Percentiles rank a stretch among this genome's conserved stretches.
These are phyloP conservation scores for Climacteris rufus DNA, from an alignment of 2,113 vertebrate species.

Conservation along the genomic window DNA sequence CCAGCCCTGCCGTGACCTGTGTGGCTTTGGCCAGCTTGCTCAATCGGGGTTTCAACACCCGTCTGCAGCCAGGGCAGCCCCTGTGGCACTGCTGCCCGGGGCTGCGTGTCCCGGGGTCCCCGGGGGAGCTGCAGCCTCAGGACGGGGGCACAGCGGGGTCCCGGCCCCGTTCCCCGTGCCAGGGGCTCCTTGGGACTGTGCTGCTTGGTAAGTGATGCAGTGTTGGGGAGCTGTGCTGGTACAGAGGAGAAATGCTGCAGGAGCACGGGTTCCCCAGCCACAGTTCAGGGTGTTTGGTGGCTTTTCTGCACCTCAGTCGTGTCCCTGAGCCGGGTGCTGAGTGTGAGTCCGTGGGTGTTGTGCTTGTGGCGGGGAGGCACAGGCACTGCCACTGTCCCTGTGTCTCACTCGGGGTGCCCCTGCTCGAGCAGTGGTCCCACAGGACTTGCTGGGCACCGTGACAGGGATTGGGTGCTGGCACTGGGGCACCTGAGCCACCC, in stretches of 20 bases:
- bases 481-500: not conserved
- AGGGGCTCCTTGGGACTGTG: fast-evolving
- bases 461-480: not conserved
- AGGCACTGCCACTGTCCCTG: fast-evolving
- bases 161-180: fast-evolving
- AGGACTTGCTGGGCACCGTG: not conserved
- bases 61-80: not conserved
- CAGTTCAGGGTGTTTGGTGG: fast-evolving
- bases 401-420: fast-evolving
- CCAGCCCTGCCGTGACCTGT: not conserved
- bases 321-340: fast-evolving
- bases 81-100: fast-evolving
- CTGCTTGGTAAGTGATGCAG: fast-evolving
- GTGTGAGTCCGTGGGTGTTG: fast-evolving
- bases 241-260: fast-evolving
- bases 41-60: not conserved
- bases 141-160: fast-evolving
- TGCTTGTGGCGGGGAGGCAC: not conserved
- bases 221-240: fast-evolving
- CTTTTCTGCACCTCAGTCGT: fast-evolving
- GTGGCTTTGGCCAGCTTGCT: conserved; percentile 32
- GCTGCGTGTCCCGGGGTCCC: not conserved
- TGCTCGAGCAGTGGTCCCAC: fast-evolving
- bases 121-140: not conserved
- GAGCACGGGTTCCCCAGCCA: not conserved